phyloP scores from a whole-genome alignment of 2,888 invertebrate genomes.

The Dasypogon diadema region DNA sequence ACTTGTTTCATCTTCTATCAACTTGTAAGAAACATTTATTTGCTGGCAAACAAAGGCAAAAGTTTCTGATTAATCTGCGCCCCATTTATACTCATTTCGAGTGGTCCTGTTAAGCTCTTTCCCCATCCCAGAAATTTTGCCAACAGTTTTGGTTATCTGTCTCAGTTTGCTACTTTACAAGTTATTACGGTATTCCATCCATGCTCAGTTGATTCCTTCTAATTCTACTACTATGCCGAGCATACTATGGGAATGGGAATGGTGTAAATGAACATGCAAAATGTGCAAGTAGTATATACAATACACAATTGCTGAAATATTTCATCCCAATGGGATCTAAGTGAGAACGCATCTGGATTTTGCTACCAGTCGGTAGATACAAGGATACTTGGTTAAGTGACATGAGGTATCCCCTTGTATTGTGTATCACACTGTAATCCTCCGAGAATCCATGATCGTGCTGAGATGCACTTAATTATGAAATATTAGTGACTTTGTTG shows the following conservation, averaged over 20 bases:
- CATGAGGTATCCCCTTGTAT: constrained; percentile 4
- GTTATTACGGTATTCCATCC: constrained; percentile 34
- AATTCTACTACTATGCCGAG: not conserved
- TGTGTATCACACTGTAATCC: constrained; percentile 33
- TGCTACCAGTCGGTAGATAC: not conserved
- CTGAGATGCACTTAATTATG: constrained; percentile 45
- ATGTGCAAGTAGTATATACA: constrained; percentile 26
- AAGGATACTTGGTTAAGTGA: not conserved
- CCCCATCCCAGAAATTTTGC: not conserved
- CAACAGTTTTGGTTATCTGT: constrained; percentile 30
- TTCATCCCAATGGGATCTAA: constrained; percentile 16
- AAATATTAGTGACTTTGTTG: constrained; percentile 47
- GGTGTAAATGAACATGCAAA: constrained; percentile 43
- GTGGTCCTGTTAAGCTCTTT: not conserved
- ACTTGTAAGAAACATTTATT: constrained; percentile 40
- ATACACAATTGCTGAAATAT: constrained; percentile 42
- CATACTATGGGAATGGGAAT: not conserved
- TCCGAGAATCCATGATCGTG: constrained; percentile 26
- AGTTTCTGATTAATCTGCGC: constrained; percentile 41
- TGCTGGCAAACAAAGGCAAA: constrained; percentile 14
- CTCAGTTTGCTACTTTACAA: constrained; percentile 37
- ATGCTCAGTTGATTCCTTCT: constrained; percentile 41
- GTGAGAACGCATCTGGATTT: constrained; percentile 31
- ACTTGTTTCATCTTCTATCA: constrained; percentile 41
- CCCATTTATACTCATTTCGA: constrained; percentile 45